These are phyloP conservation scores for Quadroppia sp. DNA, from an alignment of 2,888 invertebrate species.

Conservation along the genomic window DNA sequence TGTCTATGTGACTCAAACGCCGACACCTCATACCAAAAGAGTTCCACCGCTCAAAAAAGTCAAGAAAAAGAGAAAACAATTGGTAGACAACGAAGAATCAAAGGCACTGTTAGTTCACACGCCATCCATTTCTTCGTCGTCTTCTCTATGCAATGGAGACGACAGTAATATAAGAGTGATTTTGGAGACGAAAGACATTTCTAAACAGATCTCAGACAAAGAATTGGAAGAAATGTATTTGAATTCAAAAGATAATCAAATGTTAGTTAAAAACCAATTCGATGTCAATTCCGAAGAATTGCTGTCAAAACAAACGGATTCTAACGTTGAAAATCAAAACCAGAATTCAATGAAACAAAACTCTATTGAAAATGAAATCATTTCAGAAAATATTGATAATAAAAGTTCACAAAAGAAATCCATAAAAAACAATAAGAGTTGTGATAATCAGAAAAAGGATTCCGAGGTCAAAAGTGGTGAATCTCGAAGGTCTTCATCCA, in stretches of 20 bases:
- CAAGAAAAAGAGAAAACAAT: conserved; percentile 1
- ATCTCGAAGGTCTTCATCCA: neutral
- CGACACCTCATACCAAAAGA: conserved; percentile 37
- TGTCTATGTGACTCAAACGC: conserved; percentile 42
- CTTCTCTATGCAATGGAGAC: conserved; percentile 13
- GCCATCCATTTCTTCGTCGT: conserved; percentile 26
- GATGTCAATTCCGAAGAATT: neutral
- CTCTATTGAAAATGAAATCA: neutral
- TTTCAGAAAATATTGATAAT: neutral
- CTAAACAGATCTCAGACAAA: no score
- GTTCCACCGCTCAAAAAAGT: conserved; percentile 38
- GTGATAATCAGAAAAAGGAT: neutral
- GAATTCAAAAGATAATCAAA: neutral
- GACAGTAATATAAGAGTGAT: conserved; percentile 4
- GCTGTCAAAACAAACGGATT: neutral
- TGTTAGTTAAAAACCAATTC: neutral
- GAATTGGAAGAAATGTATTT: neutral
- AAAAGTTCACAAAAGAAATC: neutral
- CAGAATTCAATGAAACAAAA: neutral
- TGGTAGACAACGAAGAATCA: neutral
- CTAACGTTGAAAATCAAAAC: neutral
- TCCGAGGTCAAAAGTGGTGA: neutral
- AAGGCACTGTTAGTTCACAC: conserved; percentile 17
- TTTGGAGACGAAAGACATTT: conserved; percentile 8
- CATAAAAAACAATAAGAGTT: neutral